Evolutionary conservation across 2,888 invertebrate species (phyloP).

Genomic region (Torymus texanus): DNA sequence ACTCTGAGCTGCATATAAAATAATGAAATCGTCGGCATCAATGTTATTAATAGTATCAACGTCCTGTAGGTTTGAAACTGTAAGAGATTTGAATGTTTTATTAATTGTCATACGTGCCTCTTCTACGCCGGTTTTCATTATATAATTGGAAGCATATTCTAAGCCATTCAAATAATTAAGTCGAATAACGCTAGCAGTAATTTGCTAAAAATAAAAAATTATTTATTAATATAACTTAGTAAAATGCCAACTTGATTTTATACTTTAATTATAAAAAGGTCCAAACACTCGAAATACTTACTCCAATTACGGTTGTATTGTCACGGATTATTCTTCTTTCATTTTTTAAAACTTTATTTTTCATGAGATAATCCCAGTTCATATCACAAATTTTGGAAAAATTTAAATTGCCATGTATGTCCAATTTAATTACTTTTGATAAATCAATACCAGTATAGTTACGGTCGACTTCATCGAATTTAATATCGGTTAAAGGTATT

Average conservation of each 20-base stretch:
- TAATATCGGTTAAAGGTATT: conserved; percentile 64
- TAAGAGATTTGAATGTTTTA: conserved; percentile 76
- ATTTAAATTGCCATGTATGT: conserved; percentile 61
- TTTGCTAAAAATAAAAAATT: conserved; percentile 67
- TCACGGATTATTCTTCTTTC: conserved; percentile 70
- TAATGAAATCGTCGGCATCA: conserved; percentile 75
- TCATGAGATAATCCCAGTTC: conserved; percentile 74
- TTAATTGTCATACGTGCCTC: conserved; percentile 73
- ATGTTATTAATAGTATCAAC: conserved; percentile 75
- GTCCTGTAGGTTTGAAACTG: conserved; percentile 70
- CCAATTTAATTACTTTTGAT: conserved; percentile 59
- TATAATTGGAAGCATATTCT: conserved; percentile 77
- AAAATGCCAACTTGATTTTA: too few species aligned
- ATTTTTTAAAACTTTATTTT: conserved; percentile 75
- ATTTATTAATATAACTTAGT: too few species aligned
- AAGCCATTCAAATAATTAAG: conserved; percentile 75
- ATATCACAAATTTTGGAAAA: conserved; percentile 75
- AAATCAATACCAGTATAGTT: conserved; percentile 62
- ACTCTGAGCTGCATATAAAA: conserved; percentile 74
- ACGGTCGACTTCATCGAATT: conserved; percentile 63
- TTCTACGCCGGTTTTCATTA: conserved; percentile 71
- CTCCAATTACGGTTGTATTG: conserved; percentile 75
- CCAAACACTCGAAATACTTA: conserved; percentile 65
- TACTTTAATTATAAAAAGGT: neutral
- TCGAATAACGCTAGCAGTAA: conserved; percentile 70